phyloP scores from a whole-genome alignment of 1,140 invertebrate genomes.

The Goniozus legneri region DNA sequence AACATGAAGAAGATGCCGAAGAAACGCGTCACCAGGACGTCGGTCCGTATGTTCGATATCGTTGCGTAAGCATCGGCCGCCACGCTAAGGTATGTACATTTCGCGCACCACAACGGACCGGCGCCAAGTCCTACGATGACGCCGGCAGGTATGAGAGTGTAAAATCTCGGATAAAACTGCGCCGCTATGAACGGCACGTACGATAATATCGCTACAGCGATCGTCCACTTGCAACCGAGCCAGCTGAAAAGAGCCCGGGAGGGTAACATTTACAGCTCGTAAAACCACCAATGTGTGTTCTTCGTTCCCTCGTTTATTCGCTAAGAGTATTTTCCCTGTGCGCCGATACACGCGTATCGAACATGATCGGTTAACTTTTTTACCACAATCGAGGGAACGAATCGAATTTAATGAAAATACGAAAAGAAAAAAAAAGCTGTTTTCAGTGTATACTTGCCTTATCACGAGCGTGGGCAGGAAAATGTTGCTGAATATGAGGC shows the following conservation, averaged over 20 bases:
- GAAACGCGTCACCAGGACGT: conserved; percentile 76
- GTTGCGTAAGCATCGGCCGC: conserved; percentile 68
- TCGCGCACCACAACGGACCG: conserved; percentile 85
- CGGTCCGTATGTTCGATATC: conserved; percentile 62
- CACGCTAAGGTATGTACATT: conserved; percentile 84
- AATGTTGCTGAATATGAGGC: conserved; percentile 78
- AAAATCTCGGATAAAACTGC: conserved; percentile 80
- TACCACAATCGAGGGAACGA: too few relatives aligned
- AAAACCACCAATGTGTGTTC: too few relatives aligned
- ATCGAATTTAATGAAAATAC: too few relatives aligned
- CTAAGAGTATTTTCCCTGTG: too few relatives aligned
- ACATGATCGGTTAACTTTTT: too few relatives aligned
- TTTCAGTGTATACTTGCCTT: conserved; percentile 50
- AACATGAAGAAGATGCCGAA: conserved; percentile 92
- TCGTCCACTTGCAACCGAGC: conserved; percentile 83
- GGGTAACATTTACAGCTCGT: too few relatives aligned
- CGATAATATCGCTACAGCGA: conserved; percentile 76
- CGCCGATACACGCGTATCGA: too few relatives aligned
- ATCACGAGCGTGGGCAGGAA: conserved; percentile 75
- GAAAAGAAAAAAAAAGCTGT: too few relatives aligned
- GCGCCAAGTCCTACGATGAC: conserved; percentile 81
- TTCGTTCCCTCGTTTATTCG: too few relatives aligned
- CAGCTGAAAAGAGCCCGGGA: too few relatives aligned
- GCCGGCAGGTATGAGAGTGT: conserved; percentile 82
- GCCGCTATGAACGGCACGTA: conserved; percentile 86